phyloP scores from a whole-genome alignment of 2,888 invertebrate species.

The Xestia rhomboidea region DNA sequence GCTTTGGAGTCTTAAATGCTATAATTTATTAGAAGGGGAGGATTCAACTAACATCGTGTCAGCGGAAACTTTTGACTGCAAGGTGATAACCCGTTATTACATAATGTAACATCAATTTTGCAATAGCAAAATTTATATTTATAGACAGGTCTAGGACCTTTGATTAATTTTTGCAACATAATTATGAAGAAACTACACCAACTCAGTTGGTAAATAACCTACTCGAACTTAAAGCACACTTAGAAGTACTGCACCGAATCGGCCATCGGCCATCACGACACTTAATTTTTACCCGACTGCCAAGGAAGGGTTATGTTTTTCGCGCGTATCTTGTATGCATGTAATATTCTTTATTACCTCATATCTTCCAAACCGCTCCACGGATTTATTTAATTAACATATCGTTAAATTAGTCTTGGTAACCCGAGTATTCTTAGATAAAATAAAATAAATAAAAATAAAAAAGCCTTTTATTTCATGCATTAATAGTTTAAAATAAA shows the following conservation, averaged over 20 bases:
- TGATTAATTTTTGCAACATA: slow-evolving; percentile 1
- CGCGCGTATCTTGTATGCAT: no score
- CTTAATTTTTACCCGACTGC: neutral
- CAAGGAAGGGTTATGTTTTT: no score
- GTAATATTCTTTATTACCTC: no score
- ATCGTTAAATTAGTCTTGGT: no score
- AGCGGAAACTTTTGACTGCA: slow-evolving; percentile 20
- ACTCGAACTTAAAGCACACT: neutral
- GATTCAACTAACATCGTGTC: neutral
- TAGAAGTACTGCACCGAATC: neutral
- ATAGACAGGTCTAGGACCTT: slow-evolving; percentile 12
- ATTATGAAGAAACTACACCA: neutral
- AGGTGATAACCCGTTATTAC: slow-evolving; percentile 1
- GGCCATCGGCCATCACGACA: neutral
- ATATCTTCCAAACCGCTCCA: no score
- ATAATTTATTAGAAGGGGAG: slow-evolving; percentile 2
- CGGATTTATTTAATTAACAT: no score
- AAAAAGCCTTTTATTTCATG: no score
- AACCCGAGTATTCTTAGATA: no score
- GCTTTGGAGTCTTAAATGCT: neutral
- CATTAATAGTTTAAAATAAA: no score
- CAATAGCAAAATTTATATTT: neutral
- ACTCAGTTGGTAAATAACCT: neutral
- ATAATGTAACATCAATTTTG: neutral
- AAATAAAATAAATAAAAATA: no score